Percentiles rank a stretch among this genome's conserved stretches.
Evolutionary conservation across 1,140 invertebrate genomes (phyloP).

Genomic region (Littorina saxatilis): DNA sequence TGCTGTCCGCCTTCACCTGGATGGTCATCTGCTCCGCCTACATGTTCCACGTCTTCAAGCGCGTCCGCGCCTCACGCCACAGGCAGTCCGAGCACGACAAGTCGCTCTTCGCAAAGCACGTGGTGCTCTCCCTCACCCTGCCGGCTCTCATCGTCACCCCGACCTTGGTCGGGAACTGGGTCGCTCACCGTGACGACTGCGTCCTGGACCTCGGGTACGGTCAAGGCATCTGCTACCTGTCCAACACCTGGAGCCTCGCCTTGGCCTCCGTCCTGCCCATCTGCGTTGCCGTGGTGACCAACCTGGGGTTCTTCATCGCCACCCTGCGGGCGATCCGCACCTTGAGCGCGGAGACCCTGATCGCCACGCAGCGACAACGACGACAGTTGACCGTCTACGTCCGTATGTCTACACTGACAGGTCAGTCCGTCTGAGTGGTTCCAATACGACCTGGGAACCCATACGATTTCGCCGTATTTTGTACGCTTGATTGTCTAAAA

Average conservation of each 20-base stretch:
- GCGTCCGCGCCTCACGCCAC: background rate
- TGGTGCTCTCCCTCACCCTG: slow-evolving; percentile 13
- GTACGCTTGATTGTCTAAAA: too few species aligned
- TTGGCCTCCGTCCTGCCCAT: slow-evolving; percentile 29
- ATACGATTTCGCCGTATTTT: too few species aligned
- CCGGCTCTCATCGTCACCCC: slow-evolving; percentile 14
- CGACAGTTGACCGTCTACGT: slow-evolving; percentile 71
- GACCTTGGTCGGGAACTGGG: background rate
- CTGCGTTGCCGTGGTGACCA: slow-evolving; percentile 10
- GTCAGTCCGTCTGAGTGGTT: background rate
- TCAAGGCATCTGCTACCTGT: slow-evolving; percentile 29
- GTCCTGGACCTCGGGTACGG: slow-evolving; percentile 28
- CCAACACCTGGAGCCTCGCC: slow-evolving; percentile 25
- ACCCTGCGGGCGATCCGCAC: slow-evolving; percentile 1
- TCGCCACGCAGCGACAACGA: background rate
- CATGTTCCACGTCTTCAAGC: slow-evolving; percentile 11
- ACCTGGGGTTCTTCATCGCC: slow-evolving; percentile 10
- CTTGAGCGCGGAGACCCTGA: background rate
- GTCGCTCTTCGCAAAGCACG: background rate
- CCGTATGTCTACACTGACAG: slow-evolving; percentile 77
- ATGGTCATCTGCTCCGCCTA: background rate
- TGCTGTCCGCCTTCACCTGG: slow-evolving; percentile 32
- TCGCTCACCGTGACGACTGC: background rate
- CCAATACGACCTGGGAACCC: too few species aligned
- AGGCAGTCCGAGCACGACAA: background rate